Evolutionary conservation across 2,113 vertebrate genomes (phyloP).

Genomic region (Gnathonemus echidnorhynchus): DNA sequence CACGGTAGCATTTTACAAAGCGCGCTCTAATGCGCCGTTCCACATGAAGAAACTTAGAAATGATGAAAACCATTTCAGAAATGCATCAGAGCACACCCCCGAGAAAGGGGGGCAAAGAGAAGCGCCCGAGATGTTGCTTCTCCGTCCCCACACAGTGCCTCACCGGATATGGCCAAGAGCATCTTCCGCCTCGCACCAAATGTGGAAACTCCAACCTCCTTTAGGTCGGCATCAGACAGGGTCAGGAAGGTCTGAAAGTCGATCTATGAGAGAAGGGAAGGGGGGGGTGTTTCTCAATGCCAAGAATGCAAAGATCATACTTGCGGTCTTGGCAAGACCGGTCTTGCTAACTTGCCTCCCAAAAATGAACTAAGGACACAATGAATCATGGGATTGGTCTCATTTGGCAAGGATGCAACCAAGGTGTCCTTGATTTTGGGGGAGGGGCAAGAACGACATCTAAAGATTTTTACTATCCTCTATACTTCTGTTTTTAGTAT

Average conservation of each 20-base stretch:
- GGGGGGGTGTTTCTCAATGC: neutral
- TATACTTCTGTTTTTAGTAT: neutral
- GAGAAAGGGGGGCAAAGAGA: neutral
- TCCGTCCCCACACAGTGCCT: neutral
- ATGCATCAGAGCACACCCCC: neutral
- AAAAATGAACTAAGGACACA: neutral
- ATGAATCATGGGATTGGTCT: neutral
- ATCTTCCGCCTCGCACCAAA: slow-evolving; percentile 71
- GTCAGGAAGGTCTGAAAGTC: slow-evolving; percentile 71
- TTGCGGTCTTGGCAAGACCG: neutral
- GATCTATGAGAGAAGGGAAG: slow-evolving; percentile 46
- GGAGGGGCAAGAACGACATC: neutral
- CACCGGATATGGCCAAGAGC: slow-evolving; percentile 65
- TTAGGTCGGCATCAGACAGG: slow-evolving; percentile 67
- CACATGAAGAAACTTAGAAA: neutral
- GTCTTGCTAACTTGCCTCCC: neutral
- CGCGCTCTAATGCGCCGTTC: neutral
- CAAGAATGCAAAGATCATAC: neutral
- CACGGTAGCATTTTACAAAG: neutral
- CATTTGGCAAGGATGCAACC: neutral
- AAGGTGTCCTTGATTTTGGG: neutral
- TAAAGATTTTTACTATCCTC: neutral
- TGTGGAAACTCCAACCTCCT: slow-evolving; percentile 66
- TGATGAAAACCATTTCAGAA: neutral
- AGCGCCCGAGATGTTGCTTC: neutral